Percentiles rank a stretch among this genome's conserved stretches.
These are phyloP conservation scores for Orchestes rusci DNA, from an alignment of 2,888 invertebrate species.

Conservation along the genomic window DNA sequence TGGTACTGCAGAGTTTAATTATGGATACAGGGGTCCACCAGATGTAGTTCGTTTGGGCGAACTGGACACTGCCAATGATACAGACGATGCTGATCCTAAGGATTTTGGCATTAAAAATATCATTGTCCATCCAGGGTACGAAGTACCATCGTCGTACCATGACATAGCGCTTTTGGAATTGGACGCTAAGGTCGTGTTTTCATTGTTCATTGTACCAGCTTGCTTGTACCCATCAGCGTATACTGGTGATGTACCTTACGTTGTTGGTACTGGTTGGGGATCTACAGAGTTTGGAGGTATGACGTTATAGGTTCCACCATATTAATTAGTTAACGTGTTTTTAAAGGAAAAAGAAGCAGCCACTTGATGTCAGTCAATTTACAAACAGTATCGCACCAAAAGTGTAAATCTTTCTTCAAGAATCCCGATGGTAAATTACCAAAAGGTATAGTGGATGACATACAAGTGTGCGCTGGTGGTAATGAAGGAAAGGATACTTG, in stretches of 20 bases:
- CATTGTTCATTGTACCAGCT: slow-evolving; percentile 43
- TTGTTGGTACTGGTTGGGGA: slow-evolving; percentile 50
- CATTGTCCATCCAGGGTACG: slow-evolving; percentile 42
- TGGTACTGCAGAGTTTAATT: too few species aligned
- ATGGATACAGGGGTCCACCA: slow-evolving; percentile 4
- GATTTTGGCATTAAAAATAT: slow-evolving; percentile 29
- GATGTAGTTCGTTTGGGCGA: slow-evolving; percentile 11
- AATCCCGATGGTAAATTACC: slow-evolving; percentile 31
- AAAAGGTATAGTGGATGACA: slow-evolving; percentile 43
- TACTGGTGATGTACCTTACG: too few species aligned
- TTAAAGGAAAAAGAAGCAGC: slow-evolving; percentile 27
- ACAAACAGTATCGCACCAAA: slow-evolving; percentile 34
- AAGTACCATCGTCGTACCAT: slow-evolving; percentile 41
- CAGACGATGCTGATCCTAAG: slow-evolving; percentile 32
- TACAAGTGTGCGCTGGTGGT: slow-evolving; percentile 50
- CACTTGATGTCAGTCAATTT: slow-evolving; percentile 49
- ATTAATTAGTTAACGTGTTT: background rate
- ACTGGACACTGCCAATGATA: slow-evolving; percentile 28
- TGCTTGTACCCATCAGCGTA: slow-evolving; percentile 39
- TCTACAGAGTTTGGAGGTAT: slow-evolving; percentile 23
- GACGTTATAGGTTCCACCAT: background rate
- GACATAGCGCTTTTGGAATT: slow-evolving; percentile 47
- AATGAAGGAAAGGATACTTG: slow-evolving; percentile 47
- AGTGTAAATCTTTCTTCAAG: slow-evolving; percentile 40
- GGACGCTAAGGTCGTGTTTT: slow-evolving; percentile 36